Conservation (phyloP, 1,140 invertebrate species). For the Idris sp. region DNA sequence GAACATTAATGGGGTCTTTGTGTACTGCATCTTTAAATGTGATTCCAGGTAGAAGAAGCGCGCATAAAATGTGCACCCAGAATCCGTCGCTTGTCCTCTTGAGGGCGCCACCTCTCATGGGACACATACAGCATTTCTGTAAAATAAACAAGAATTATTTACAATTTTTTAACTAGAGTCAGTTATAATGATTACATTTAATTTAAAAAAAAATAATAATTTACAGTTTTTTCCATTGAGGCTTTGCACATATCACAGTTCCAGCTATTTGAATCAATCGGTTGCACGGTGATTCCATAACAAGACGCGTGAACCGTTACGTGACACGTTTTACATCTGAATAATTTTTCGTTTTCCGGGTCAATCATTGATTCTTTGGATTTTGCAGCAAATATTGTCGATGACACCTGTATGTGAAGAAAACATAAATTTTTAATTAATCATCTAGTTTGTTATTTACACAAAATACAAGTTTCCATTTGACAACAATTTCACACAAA, state of each 20-base stretch:
- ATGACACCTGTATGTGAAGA: conserved; percentile 69
- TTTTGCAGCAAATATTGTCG: conserved; percentile 72
- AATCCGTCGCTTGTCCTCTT: conserved; percentile 80
- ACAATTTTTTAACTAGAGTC: too few relatives aligned
- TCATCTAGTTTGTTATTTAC: too few relatives aligned
- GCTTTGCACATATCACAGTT: conserved; percentile 78
- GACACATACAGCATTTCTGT: conserved; percentile 79
- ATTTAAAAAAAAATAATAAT: conserved; percentile 20
- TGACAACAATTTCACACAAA: too few relatives aligned
- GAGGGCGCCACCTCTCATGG: conserved; percentile 81
- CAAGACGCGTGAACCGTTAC: conserved; percentile 78
- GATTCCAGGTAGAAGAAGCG: conserved; percentile 76
- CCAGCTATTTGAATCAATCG: conserved; percentile 74
- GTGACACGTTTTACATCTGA: conserved; percentile 76
- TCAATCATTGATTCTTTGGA: conserved; percentile 72
- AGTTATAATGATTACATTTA: too few relatives aligned
- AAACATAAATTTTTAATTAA: background rate
- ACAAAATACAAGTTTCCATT: too few relatives aligned
- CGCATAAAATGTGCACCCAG: conserved; percentile 81
- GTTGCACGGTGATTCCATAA: conserved; percentile 75
- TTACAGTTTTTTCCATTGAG: conserved; percentile 66
- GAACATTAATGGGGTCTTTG: conserved; percentile 75
- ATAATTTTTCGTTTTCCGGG: conserved; percentile 73
- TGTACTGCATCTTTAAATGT: conserved; percentile 77
- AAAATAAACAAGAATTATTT: conserved; percentile 43